Percentiles rank a stretch among this genome's conserved stretches.
These are phyloP conservation scores for Sminthopsis crassicaudata DNA, from an alignment of 2,113 vertebrate species.

Conservation along the genomic window DNA sequence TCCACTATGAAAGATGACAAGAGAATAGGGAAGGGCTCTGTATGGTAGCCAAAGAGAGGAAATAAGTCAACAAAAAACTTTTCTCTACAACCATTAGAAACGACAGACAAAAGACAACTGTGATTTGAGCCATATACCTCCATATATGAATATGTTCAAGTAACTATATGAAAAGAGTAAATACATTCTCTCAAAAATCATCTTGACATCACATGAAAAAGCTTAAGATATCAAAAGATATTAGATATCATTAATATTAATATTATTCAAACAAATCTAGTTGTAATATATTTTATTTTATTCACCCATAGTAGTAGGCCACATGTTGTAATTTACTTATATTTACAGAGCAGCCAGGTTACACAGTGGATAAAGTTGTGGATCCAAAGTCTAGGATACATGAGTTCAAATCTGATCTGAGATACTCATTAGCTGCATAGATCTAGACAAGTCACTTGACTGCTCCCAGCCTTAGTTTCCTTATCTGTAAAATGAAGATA, in stretches of 20 bases:
- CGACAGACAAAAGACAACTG: not conserved
- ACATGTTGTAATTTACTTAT: not conserved
- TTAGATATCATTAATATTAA: constrained; percentile 9
- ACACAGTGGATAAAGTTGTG: not conserved
- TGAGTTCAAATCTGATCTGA: not conserved
- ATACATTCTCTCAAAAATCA: constrained; percentile 1
- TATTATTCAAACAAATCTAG: constrained; percentile 58
- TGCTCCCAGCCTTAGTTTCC: not conserved
- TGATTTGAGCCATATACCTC: constrained; percentile 12
- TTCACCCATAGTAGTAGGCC: not conserved
- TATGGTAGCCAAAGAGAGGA: not conserved
- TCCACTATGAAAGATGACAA: constrained; percentile 27
- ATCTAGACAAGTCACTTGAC: not conserved
- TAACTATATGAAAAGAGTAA: not conserved
- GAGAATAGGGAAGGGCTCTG: not conserved
- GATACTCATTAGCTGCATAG: not conserved
- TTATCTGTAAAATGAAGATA: not conserved
- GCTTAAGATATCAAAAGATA: constrained; percentile 48
- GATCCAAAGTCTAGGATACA: not conserved
- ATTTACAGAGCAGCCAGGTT: not conserved
- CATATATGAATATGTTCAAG: not conserved
- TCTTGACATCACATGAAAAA: not conserved
- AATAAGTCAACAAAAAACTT: not conserved
- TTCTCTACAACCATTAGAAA: constrained; percentile 50
- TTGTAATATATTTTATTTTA: not conserved